phyloP scores from a whole-genome alignment of 64 coral and sea anemone genomes.

The Porites australiensis region DNA sequence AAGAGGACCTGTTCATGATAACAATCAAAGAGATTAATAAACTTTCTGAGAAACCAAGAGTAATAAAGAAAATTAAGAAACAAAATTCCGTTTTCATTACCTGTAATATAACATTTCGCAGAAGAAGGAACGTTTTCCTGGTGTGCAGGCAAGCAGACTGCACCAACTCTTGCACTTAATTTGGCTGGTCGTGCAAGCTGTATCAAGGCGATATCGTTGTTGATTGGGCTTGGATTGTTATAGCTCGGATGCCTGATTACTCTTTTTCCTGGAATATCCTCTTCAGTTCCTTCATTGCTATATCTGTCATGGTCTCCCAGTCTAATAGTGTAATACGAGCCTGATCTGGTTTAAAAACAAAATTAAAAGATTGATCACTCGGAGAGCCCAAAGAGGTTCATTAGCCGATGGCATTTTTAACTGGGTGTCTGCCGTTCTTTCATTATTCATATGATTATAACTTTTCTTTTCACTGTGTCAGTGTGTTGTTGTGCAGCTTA shows the following conservation, averaged over 20 bases:
- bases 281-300: constrained; percentile 27
- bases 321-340: neutral
- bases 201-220: constrained; percentile 62
- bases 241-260: constrained; percentile 38
- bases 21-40: no score
- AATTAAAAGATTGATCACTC: neutral
- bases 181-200: constrained; percentile 25
- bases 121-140: neutral
- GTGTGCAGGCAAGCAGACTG: constrained; percentile 52
- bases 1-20: no score
- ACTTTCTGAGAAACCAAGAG: no score
- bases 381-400: no score
- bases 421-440: no score
- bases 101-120: constrained; percentile 56
- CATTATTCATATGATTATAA: no score
- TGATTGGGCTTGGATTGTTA: constrained; percentile 3
- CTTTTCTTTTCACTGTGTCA: no score
- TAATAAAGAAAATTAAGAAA: no score
- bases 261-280: neutral
- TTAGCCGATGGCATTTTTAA: no score
- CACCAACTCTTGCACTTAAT: constrained; percentile 24
- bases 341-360: neutral
- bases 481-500: no score
- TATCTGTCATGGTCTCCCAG: constrained; percentile 36
- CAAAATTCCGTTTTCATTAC: neutral